These are phyloP conservation scores for Grammomys dolichurus DNA, from an alignment of 2,113 vertebrate species.

Conservation along the genomic window DNA sequence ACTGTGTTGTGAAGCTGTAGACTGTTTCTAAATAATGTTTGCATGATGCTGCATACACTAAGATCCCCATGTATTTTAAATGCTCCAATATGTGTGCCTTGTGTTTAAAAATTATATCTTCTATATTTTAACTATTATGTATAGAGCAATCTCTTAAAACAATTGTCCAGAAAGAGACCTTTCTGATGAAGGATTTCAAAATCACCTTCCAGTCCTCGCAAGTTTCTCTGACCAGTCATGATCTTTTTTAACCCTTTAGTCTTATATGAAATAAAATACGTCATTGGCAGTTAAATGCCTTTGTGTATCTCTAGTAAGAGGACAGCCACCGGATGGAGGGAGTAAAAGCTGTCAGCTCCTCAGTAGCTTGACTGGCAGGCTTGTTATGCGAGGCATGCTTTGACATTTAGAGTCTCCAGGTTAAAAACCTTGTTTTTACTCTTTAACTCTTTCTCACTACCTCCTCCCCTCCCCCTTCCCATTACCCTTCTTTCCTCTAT, in stretches of 20 bases:
- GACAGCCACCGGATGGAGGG: conserved; percentile 43
- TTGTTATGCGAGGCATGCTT: background rate
- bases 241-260: conserved; percentile 65
- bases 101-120: conserved; percentile 57
- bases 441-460: too few species aligned
- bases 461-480: too few species aligned
- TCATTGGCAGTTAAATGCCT: conserved; percentile 64
- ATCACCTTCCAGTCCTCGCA: conserved; percentile 29
- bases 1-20: conserved; percentile 20
- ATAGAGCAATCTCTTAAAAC: conserved; percentile 55
- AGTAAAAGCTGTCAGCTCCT: conserved; percentile 57
- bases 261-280: conserved; percentile 67
- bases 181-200: conserved; percentile 33
- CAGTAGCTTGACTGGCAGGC: conserved; percentile 57
- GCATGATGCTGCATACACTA: conserved; percentile 20
- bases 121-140: conserved; percentile 60
- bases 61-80: conserved; percentile 43
- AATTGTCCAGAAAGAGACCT: conserved; percentile 21
- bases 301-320: conserved; percentile 67
- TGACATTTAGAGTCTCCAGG: conserved; percentile 50
- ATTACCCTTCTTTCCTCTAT: too few species aligned
- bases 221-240: conserved; percentile 42
- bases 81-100: conserved; percentile 35
- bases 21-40: background rate
- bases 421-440: conserved; percentile 45